These are phyloP conservation scores for Misgurnus anguillicaudatus DNA, from an alignment of 2,113 vertebrate species.

Conservation along the genomic window DNA sequence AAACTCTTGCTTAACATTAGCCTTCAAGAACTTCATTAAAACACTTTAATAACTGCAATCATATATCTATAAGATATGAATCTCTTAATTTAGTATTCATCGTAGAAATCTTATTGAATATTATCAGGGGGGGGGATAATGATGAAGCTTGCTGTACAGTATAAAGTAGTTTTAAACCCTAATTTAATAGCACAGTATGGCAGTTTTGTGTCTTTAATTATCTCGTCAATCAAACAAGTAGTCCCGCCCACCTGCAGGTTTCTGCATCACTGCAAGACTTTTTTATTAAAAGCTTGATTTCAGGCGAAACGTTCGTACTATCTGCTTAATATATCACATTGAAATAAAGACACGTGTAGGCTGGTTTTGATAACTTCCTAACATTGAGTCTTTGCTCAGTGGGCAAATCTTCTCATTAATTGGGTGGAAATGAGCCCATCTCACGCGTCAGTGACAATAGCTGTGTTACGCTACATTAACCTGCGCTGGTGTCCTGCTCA, in stretches of 20 bases:
- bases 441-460: conserved; percentile 39
- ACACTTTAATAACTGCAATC: too few species aligned
- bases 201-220: too few species aligned
- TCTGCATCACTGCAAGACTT: neutral
- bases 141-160: too few species aligned
- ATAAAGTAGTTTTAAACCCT: too few species aligned
- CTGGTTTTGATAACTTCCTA: neutral
- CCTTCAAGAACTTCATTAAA: too few species aligned
- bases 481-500: conserved; percentile 12
- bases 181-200: too few species aligned
- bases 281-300: neutral
- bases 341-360: neutral
- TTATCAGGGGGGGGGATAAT: too few species aligned
- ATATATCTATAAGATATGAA: too few species aligned
- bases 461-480: conserved; percentile 32
- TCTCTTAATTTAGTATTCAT: too few species aligned
- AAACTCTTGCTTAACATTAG: too few species aligned
- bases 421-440: conserved; percentile 41
- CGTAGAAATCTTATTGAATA: too few species aligned
- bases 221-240: too few species aligned
- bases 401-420: conserved; percentile 34
- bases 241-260: neutral
- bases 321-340: neutral
- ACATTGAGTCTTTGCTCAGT: conserved; percentile 6
- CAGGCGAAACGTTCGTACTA: neutral